Conservation (phyloP, 2,113 vertebrate genomes). For the Gambusia affinis region DNA sequence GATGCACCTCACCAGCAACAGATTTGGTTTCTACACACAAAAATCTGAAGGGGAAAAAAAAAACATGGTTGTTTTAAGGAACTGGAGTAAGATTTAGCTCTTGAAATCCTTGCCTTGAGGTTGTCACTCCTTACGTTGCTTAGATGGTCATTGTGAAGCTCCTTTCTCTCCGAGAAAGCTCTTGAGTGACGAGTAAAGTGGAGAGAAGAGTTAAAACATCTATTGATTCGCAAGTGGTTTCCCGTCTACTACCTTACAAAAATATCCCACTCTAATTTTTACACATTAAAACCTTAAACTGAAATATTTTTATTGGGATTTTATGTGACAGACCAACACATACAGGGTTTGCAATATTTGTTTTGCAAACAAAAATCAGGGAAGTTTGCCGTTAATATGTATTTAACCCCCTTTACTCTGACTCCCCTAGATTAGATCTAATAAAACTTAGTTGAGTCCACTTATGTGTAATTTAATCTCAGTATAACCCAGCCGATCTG, state of each 20-base stretch:
- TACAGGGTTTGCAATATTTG: too few species aligned
- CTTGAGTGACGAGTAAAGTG: conserved; percentile 36
- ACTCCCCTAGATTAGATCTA: too few species aligned
- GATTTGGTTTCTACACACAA: conserved; percentile 58
- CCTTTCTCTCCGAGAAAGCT: conserved; percentile 33
- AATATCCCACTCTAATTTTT: not conserved
- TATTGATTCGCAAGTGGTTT: conserved; percentile 10
- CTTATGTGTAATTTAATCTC: too few species aligned
- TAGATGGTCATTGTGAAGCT: conserved; percentile 27
- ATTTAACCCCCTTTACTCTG: not conserved
- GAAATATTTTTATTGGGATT: not conserved
- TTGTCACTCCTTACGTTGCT: conserved; percentile 15
- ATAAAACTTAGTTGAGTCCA: too few species aligned
- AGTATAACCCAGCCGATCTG: too few species aligned
- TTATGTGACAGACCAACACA: too few species aligned
- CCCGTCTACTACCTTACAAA: not conserved
- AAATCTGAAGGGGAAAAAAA: conserved; percentile 26
- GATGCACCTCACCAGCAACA: conserved; percentile 40
- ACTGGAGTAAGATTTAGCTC: conserved; percentile 4
- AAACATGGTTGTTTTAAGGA: not conserved
- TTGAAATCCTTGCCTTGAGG: conserved; percentile 43
- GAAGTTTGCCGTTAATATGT: not conserved
- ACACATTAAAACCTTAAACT: not conserved
- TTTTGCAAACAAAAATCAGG: not conserved
- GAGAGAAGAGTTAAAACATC: conserved; percentile 38